Percentiles rank a stretch among this genome's conserved stretches.
Evolutionary conservation across 2,797 vertebrate species (phyloP).

Genomic region (Parauchenoglanis punctatus): DNA sequence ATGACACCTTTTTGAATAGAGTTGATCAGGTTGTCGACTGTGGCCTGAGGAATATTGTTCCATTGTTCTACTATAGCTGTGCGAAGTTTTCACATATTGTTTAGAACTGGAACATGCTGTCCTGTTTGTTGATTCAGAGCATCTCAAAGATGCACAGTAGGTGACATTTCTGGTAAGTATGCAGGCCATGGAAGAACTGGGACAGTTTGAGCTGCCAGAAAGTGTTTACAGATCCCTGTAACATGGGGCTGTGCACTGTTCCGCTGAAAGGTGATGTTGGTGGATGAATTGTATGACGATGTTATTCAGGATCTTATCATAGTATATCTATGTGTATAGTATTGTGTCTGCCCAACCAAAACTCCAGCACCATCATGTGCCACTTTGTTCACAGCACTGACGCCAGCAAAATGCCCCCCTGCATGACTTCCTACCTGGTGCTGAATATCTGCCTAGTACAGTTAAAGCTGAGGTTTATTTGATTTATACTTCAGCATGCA

Average conservation of each 20-base stretch:
- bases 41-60: neutral
- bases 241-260: neutral
- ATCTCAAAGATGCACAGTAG: neutral
- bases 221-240: neutral
- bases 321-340: neutral
- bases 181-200: slow-evolving; percentile 7
- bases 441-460: neutral
- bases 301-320: neutral
- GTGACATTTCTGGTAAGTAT: slow-evolving; percentile 9
- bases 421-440: neutral
- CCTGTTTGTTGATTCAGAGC: neutral
- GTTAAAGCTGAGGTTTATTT: neutral
- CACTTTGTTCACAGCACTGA: neutral
- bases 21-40: neutral
- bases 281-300: neutral
- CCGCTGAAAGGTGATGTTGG: neutral
- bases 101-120: neutral
- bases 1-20: neutral
- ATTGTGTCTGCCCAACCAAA: neutral
- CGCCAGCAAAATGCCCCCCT: neutral
- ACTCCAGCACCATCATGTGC: neutral
- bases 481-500: neutral
- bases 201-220: neutral
- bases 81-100: neutral
- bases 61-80: neutral